These are phyloP conservation scores for Myotis pilosus DNA, from an alignment of 2,797 vertebrate species.

Conservation along the genomic window DNA sequence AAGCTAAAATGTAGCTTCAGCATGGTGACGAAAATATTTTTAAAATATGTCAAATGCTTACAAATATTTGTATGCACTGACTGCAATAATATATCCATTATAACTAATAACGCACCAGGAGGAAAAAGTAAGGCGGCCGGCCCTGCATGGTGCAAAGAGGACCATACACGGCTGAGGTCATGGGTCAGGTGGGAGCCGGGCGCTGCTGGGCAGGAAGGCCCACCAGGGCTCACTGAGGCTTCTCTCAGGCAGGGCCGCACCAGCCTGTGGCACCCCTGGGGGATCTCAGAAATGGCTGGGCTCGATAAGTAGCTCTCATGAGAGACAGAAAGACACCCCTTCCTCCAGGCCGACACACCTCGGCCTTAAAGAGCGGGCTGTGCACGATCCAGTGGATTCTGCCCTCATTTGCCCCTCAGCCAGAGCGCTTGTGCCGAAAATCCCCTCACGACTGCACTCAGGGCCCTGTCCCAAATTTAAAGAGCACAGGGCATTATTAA, in stretches of 20 bases:
- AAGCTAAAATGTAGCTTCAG: background rate
- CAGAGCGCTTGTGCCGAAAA: background rate
- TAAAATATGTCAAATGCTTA: background rate
- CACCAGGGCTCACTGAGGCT: background rate
- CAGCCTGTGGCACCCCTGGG: background rate
- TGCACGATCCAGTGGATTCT: background rate
- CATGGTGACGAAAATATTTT: background rate
- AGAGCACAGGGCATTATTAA: background rate
- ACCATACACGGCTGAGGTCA: background rate
- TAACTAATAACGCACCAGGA: background rate
- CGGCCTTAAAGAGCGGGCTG: too few species aligned
- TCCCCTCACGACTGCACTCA: background rate
- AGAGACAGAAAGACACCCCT: background rate
- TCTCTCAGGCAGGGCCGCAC: background rate
- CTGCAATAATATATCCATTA: background rate
- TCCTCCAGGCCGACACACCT: background rate
- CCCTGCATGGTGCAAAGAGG: rapidly evolving
- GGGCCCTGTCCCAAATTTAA: background rate
- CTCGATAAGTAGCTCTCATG: background rate
- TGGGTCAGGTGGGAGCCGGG: background rate
- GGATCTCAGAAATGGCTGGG: background rate
- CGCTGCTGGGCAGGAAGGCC: background rate
- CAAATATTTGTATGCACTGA: background rate
- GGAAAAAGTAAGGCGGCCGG: background rate
- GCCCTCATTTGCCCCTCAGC: background rate